These are phyloP conservation scores for Autographa pulchrina DNA, from an alignment of 2,888 invertebrate genomes.

Conservation along the genomic window DNA sequence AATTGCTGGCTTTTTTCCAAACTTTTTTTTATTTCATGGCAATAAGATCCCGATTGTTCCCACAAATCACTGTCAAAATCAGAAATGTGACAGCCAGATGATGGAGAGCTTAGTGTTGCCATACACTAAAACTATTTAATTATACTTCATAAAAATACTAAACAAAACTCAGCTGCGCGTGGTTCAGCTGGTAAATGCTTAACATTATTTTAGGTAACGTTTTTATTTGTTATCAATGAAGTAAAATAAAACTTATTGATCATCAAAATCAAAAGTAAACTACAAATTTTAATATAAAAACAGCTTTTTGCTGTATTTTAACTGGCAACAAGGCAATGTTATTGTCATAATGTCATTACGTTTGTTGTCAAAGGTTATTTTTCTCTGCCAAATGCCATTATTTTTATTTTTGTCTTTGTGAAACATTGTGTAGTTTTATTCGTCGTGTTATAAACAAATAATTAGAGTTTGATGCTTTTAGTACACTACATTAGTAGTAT, in stretches of 20 bases:
- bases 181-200: too few species aligned
- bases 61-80: slow-evolving; percentile 1
- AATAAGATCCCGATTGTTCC: not conserved
- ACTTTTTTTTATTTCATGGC: not conserved
- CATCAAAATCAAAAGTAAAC: too few species aligned
- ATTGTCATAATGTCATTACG: not conserved
- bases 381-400: slow-evolving; percentile 10
- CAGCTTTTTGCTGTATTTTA: too few species aligned
- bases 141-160: too few species aligned
- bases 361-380: slow-evolving; percentile 10
- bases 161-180: too few species aligned
- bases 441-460: slow-evolving; percentile 16
- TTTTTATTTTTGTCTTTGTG: slow-evolving; percentile 28
- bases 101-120: not conserved
- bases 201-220: too few species aligned
- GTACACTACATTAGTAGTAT: slow-evolving; percentile 14
- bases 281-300: too few species aligned
- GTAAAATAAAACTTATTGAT: too few species aligned
- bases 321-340: not conserved
- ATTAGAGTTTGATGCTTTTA: slow-evolving; percentile 1
- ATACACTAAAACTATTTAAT: too few species aligned
- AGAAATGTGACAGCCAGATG: not conserved
- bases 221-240: too few species aligned
- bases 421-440: slow-evolving; percentile 26
- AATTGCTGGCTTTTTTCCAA: too few species aligned